These are phyloP conservation scores for Nipponia nippon DNA, from an alignment of 2,113 vertebrate genomes.

Conservation along the genomic window DNA sequence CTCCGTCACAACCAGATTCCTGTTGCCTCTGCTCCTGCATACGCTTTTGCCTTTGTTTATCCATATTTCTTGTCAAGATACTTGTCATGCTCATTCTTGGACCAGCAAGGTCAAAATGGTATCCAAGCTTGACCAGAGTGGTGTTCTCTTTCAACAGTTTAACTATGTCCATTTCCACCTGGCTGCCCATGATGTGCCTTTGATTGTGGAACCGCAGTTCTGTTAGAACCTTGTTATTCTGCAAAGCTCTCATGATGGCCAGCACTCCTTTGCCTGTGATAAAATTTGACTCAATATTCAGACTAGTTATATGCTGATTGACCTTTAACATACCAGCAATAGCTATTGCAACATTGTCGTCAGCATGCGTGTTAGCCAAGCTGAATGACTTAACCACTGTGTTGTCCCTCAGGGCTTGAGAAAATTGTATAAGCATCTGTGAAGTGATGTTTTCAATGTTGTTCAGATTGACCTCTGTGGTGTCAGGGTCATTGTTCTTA, in stretches of 20 bases:
- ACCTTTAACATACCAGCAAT: slow-evolving; percentile 86
- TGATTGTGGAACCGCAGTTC: slow-evolving; percentile 98
- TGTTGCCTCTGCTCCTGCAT: slow-evolving; percentile 86
- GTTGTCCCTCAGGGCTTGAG: slow-evolving; percentile 87
- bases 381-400: slow-evolving; percentile 84
- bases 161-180: slow-evolving; percentile 97
- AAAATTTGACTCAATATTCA: slow-evolving; percentile 97
- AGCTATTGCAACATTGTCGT: slow-evolving; percentile 85
- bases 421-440: slow-evolving; percentile 86
- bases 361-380: slow-evolving; percentile 90
- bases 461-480: slow-evolving; percentile 91
- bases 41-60: slow-evolving; percentile 90
- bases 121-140: slow-evolving; percentile 90
- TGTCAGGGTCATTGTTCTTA: slow-evolving; percentile 80
- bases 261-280: slow-evolving; percentile 91
- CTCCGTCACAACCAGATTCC: slow-evolving; percentile 61
- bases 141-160: slow-evolving; percentile 89
- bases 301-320: slow-evolving; percentile 83
- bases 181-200: slow-evolving; percentile 94
- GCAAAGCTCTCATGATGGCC: slow-evolving; percentile 88
- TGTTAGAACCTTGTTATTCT: slow-evolving; percentile 83
- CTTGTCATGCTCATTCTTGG: slow-evolving; percentile 97
- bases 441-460: slow-evolving; percentile 93
- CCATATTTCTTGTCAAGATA: slow-evolving; percentile 94
- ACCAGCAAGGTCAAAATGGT: slow-evolving; percentile 94